phyloP scores from a whole-genome alignment of 2,797 vertebrate species.

The Peromyscus aztecus region DNA sequence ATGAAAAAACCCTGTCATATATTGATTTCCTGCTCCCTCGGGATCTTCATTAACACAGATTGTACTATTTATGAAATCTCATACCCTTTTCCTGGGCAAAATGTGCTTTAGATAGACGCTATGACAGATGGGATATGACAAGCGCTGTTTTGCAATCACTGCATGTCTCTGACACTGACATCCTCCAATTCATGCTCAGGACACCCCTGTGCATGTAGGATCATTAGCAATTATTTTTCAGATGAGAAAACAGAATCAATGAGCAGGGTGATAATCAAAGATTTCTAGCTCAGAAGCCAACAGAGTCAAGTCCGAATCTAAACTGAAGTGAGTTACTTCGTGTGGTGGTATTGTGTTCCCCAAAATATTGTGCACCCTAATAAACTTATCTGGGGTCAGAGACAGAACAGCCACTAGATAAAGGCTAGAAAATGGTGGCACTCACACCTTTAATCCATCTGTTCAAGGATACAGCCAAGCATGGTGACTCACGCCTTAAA shows the following conservation, averaged over 20 bases:
- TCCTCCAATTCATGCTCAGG: constrained; percentile 60
- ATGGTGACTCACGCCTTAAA: no score
- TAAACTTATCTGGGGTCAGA: no score
- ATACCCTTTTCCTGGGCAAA: constrained; percentile 64
- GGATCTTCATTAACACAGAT: constrained; percentile 69
- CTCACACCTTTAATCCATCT: no score
- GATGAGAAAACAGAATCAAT: constrained; percentile 63
- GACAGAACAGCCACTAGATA: no score
- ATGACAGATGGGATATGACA: constrained; percentile 79
- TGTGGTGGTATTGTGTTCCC: no score
- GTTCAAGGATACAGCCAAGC: no score
- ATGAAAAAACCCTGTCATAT: constrained; percentile 60
- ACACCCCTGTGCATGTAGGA: constrained; percentile 38
- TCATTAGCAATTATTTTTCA: constrained; percentile 75
- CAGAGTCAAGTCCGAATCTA: background rate
- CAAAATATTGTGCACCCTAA: no score
- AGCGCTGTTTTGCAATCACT: constrained; percentile 74
- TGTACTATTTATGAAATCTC: constrained; percentile 61
- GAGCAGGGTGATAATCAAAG: constrained; percentile 55
- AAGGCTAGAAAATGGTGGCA: no score
- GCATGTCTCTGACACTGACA: constrained; percentile 64
- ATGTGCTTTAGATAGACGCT: constrained; percentile 32
- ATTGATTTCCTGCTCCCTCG: constrained; percentile 59
- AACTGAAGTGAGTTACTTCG: background rate
- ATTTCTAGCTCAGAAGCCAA: background rate